A percentile compares a stretch with the other conserved stretches of the same genome.
phyloP scores from a whole-genome alignment of 1,140 invertebrate species.

The Matsumurasca onukii region DNA sequence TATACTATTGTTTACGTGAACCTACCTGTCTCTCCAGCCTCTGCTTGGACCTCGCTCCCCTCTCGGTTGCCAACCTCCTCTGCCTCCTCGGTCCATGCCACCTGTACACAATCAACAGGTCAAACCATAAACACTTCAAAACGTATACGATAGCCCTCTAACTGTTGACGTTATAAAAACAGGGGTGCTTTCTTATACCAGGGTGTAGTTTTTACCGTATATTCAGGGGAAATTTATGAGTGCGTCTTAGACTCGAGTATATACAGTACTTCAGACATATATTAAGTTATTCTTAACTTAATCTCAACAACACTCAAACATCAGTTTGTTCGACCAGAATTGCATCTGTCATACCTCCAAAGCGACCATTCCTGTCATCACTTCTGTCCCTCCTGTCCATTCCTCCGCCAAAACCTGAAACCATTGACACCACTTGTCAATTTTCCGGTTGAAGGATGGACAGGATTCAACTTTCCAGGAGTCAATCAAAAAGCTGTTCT shows the following conservation, averaged over 20 bases:
- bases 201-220: neutral
- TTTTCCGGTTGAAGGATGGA: too few relatives aligned
- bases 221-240: too few relatives aligned
- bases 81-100: constrained; percentile 30
- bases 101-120: constrained; percentile 31
- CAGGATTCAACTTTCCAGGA: too few relatives aligned
- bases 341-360: too few relatives aligned
- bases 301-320: too few relatives aligned
- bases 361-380: neutral
- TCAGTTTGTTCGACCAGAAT: too few relatives aligned
- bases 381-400: constrained; percentile 29
- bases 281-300: constrained; percentile 9
- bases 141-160: constrained; percentile 9
- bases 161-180: too few relatives aligned
- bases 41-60: constrained; percentile 12
- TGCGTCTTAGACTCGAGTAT: too few relatives aligned
- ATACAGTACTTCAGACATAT: neutral
- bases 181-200: neutral
- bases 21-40: constrained; percentile 31
- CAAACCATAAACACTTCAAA: neutral
- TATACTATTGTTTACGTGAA: too few relatives aligned
- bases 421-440: too few relatives aligned
- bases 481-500: too few relatives aligned
- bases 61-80: constrained; percentile 29
- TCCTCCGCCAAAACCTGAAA: constrained; percentile 12